Evolutionary conservation across 2,113 vertebrate species (phyloP).

Genomic region (Henicopernis longicauda): DNA sequence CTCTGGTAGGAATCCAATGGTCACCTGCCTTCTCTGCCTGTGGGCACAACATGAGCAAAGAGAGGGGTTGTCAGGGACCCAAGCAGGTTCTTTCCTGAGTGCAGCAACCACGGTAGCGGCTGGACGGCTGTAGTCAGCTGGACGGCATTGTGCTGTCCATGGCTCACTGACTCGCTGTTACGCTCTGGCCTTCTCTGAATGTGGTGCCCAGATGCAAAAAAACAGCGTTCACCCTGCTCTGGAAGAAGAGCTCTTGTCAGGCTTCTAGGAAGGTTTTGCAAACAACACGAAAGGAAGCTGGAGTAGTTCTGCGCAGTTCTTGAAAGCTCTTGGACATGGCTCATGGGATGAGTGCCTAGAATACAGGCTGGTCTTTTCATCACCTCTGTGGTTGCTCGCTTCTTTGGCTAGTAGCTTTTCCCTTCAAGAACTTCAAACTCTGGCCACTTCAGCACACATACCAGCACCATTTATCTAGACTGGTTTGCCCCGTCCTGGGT

Average conservation of each 20-base stretch:
- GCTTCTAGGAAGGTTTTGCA: slow-evolving; percentile 14
- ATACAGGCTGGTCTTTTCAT: slow-evolving; percentile 17
- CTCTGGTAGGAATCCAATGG: background rate
- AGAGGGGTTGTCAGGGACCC: background rate
- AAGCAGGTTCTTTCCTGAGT: background rate
- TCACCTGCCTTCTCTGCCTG: background rate
- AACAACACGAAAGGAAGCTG: background rate
- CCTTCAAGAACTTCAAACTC: background rate
- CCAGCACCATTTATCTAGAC: background rate
- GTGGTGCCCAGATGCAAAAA: background rate
- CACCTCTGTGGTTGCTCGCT: background rate
- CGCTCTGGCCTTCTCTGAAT: background rate
- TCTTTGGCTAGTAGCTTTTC: background rate
- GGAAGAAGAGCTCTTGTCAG: background rate
- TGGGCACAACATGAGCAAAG: background rate
- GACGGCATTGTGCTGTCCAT: fast-evolving
- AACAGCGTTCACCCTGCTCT: background rate
- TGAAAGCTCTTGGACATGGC: background rate
- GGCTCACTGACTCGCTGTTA: background rate
- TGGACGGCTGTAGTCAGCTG: background rate
- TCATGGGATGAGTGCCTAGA: background rate
- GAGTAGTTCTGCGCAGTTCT: background rate
- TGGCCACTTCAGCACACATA: background rate
- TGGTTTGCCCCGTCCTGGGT: background rate
- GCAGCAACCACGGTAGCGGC: fast-evolving